Evolutionary conservation across 2,797 vertebrate species (phyloP).

Genomic region (Fratercula arctica): DNA sequence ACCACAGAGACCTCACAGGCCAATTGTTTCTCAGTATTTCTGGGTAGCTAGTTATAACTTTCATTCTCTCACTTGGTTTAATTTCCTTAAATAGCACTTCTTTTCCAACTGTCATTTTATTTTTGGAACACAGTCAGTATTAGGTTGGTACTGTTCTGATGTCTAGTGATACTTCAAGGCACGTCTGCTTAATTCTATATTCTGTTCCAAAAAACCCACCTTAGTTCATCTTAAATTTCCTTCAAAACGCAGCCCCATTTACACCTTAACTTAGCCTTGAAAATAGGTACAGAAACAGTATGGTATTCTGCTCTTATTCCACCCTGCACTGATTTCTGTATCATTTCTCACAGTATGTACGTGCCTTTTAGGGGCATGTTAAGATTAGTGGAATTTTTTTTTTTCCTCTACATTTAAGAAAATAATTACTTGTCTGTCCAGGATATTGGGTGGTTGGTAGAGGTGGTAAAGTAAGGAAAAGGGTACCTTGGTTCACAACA

Average conservation of each 20-base stretch:
- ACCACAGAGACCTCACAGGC: neutral
- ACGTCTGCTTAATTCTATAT: neutral
- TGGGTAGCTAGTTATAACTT: neutral
- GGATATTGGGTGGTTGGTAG: neutral
- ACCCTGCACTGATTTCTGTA: neutral
- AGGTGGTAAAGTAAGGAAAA: neutral
- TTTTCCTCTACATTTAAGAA: neutral
- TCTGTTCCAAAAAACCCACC: neutral
- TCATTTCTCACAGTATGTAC: neutral
- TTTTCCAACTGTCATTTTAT: neutral
- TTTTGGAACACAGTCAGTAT: neutral
- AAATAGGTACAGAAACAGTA: neutral
- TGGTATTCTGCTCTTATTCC: neutral
- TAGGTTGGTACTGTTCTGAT: neutral
- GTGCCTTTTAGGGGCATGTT: neutral
- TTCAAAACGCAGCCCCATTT: neutral
- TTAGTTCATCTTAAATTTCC: neutral
- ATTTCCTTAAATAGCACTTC: slow-evolving; percentile 13
- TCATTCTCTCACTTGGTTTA: neutral
- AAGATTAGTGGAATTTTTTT: neutral
- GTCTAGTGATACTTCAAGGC: neutral
- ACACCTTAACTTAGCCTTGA: neutral
- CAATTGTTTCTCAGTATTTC: neutral
- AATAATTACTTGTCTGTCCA: neutral
- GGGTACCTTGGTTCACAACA: neutral